Base-by-base conservation (phyloP, 2,888 invertebrate species). In the Agrenia bidenticulata region DNA sequence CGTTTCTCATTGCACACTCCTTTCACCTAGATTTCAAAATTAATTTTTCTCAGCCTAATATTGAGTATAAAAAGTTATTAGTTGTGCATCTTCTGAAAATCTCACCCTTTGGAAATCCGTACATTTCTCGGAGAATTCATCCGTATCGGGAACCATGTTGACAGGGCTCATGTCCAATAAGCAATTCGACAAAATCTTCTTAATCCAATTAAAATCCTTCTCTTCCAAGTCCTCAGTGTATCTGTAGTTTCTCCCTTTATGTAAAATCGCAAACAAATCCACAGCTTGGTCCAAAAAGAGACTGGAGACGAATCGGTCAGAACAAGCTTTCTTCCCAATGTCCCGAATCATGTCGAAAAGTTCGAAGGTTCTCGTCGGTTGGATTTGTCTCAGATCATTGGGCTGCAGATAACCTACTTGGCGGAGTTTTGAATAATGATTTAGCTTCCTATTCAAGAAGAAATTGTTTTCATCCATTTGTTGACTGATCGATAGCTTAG, bases 251-350 rank as follows among this genome's bases (percentile, higher is more conserved):
- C 62, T 66, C 11, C 70, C 66, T 45, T 73, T 66, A 32, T 70
- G 73, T 2, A 73, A 53, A 26, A 73, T 65, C 9, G 77, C 77
- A 59, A 72, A 77, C 75, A 67, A 73, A 37, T 77, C 77, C 42
- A 78, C 72, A n/a, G 73, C 72, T 50, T 68, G 66, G 9, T 72
- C 66, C 13, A 70, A 42, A 42, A 70, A 72, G 2, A 66, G 24
- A 17, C 64, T 62, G 9, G 66, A 68, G 1, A 72, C 69, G 54
- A 64, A 67, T 15, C 41, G 13, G 2, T 24, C 11, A 11, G 66
- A 56, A 53, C 69, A 70, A 13, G 60, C 59, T 2, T 45, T 60
- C 42, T 66, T 61, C 7, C 66, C 63, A 39, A 72, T 67, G 39
- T 64, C 61, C 11, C 63, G 63, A 27, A 66, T 65, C 2, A 64